These are phyloP conservation scores for Diprion similis DNA, from an alignment of 1,140 invertebrate species.

Conservation along the genomic window DNA sequence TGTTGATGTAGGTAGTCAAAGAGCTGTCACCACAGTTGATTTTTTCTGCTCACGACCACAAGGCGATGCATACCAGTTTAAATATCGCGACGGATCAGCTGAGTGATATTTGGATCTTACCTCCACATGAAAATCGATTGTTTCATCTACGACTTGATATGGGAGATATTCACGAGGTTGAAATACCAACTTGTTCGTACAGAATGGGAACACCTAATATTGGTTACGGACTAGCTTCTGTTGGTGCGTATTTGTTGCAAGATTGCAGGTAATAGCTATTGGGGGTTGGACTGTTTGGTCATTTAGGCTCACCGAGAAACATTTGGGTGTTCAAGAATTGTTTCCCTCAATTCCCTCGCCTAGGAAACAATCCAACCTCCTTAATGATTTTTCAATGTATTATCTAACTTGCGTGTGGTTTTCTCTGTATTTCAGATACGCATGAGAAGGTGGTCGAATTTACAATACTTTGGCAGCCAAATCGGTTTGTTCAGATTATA, in stretches of 20 bases:
- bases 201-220: constrained; percentile 87
- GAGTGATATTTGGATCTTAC: constrained; percentile 57
- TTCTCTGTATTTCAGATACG: constrained; percentile 52
- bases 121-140: constrained; percentile 58
- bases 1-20: constrained; percentile 66
- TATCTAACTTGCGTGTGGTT: constrained; percentile 2
- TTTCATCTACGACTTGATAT: constrained; percentile 59
- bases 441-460: constrained; percentile 57
- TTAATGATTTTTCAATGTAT: constrained; percentile 12
- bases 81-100: constrained; percentile 58
- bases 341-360: too few relatives aligned
- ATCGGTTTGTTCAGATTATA: constrained; percentile 52
- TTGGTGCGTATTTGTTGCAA: constrained; percentile 69
- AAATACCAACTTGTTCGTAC: constrained; percentile 93
- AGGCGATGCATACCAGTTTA: constrained; percentile 66
- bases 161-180: constrained; percentile 78
- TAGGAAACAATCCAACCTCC: constrained; percentile 1
- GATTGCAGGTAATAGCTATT: constrained; percentile 14
- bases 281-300: neutral
- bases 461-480: constrained; percentile 59
- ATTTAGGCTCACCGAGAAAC: neutral
- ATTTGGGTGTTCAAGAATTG: neutral
- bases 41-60: constrained; percentile 86
- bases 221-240: constrained; percentile 83
- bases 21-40: constrained; percentile 78